These are phyloP conservation scores for Hemitrygon akajei DNA, from an alignment of 2,797 vertebrate species.

Conservation along the genomic window DNA sequence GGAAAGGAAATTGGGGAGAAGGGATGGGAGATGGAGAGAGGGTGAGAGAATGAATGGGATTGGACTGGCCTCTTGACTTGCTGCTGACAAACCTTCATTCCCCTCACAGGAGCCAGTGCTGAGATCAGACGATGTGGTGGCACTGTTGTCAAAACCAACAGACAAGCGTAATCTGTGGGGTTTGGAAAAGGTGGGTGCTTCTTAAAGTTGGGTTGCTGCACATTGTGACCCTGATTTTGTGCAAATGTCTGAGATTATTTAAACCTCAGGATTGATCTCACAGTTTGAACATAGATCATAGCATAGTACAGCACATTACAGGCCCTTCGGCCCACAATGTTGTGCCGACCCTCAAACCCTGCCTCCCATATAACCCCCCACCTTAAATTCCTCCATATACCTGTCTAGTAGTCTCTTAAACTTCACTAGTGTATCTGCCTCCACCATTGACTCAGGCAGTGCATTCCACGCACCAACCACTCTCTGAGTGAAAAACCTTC, in stretches of 20 bases:
- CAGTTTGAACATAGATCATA: too few relatives aligned
- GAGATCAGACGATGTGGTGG: constrained; percentile 52
- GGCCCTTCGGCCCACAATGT: too few relatives aligned
- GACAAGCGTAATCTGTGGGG: constrained; percentile 48
- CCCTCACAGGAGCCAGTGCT: constrained; percentile 61
- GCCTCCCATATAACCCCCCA: too few relatives aligned
- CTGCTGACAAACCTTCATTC: constrained; percentile 12
- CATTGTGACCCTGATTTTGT: not conserved
- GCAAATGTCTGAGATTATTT: not conserved
- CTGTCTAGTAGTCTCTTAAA: too few relatives aligned
- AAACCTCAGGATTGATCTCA: not conserved
- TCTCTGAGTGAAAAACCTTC: too few relatives aligned
- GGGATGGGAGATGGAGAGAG: not conserved
- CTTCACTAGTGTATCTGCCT: too few relatives aligned
- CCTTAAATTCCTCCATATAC: too few relatives aligned
- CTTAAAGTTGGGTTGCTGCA: not conserved
- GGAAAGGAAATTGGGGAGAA: not conserved
- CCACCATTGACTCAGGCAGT: too few relatives aligned
- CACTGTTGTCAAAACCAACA: constrained; percentile 44
- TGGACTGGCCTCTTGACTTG: too few relatives aligned
- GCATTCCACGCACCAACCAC: too few relatives aligned
- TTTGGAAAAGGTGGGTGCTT: constrained; percentile 55
- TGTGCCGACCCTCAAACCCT: too few relatives aligned
- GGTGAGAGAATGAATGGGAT: not conserved
- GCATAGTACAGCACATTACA: too few relatives aligned